These are phyloP conservation scores for Mesembrinibis cayennensis DNA, from an alignment of 2,113 vertebrate species.

Conservation along the genomic window DNA sequence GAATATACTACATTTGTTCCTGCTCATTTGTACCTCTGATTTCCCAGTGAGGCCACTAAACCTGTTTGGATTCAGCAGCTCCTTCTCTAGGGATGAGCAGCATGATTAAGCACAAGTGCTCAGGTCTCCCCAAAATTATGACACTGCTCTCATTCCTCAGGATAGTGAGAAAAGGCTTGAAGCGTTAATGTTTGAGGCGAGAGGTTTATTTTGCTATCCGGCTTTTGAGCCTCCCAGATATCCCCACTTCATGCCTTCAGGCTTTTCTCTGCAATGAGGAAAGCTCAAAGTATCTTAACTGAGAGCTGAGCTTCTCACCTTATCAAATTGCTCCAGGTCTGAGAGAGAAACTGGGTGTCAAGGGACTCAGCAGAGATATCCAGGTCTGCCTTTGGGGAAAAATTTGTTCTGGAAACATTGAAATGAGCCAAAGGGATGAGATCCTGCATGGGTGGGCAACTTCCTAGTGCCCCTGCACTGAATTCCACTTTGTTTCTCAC, in stretches of 20 bases:
- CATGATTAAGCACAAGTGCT: background rate
- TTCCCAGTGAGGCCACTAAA: background rate
- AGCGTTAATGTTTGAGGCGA: conserved; percentile 29
- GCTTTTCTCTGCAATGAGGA: conserved; percentile 44
- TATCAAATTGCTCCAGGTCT: conserved; percentile 49
- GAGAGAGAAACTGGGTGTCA: background rate
- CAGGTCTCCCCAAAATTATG: background rate
- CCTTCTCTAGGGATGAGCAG: background rate
- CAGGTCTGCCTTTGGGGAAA: conserved; percentile 7
- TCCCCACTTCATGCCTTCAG: conserved; percentile 45
- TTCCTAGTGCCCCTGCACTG: accelerated
- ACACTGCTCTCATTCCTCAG: background rate
- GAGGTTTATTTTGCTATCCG: conserved; percentile 30
- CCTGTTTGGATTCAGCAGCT: background rate
- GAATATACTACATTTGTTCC: background rate
- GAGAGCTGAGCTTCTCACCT: conserved; percentile 38
- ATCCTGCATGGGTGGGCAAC: background rate
- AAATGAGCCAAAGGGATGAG: background rate
- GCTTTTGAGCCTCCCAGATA: conserved; percentile 30
- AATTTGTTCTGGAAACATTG: background rate
- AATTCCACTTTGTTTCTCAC: background rate
- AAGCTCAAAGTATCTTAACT: conserved; percentile 9
- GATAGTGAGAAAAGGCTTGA: background rate
- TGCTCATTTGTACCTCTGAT: conserved; percentile 18
- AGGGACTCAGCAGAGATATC: background rate